A percentile compares a stretch with the other conserved stretches of the same genome.
Evolutionary conservation across 2,113 vertebrate species (phyloP).

Genomic region (Natator depressus): DNA sequence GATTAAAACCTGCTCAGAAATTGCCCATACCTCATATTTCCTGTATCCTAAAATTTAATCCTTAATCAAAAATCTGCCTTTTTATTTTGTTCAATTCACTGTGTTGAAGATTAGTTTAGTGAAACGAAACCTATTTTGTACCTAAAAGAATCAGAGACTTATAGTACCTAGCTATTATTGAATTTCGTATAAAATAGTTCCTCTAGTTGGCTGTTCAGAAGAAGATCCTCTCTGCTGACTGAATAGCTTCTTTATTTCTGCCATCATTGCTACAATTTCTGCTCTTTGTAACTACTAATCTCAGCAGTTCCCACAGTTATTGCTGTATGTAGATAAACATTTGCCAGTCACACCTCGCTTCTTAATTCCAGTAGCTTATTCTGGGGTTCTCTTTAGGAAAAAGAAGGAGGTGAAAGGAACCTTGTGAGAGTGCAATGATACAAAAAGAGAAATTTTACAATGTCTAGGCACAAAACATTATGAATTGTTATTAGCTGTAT

Average conservation of each 20-base stretch:
- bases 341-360: not conserved
- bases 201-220: no score
- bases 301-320: not conserved
- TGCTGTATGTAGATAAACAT: not conserved
- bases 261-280: no score
- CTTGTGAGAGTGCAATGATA: no score
- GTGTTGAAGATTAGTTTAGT: not conserved
- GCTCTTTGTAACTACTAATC: no score
- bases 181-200: not conserved
- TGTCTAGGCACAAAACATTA: not conserved
- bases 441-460: not conserved
- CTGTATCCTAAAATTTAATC: not conserved
- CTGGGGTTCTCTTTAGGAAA: not conserved
- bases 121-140: not conserved
- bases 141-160: not conserved
- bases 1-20: not conserved
- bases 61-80: not conserved
- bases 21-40: rapidly evolving
- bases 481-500: not conserved
- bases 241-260: no score
- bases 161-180: not conserved
- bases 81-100: not conserved
- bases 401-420: not conserved
- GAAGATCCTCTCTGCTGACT: no score
- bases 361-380: not conserved